These are phyloP conservation scores for Drosophila triauraria DNA, from an alignment of 1,140 invertebrate species.

Conservation along the genomic window DNA sequence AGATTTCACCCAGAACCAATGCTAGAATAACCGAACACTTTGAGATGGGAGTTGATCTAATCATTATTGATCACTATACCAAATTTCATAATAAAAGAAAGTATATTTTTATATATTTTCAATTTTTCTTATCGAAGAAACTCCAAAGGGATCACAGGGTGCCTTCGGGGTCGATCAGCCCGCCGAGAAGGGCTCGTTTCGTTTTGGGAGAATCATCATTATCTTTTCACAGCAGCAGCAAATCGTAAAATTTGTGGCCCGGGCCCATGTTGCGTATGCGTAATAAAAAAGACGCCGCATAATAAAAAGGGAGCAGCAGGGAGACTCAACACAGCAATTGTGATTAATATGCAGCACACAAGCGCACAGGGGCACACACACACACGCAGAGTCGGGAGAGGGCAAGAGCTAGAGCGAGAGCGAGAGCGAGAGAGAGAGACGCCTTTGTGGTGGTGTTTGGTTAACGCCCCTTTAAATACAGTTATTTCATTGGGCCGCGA, in stretches of 20 bases:
- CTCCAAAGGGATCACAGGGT: background rate
- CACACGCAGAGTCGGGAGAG: background rate
- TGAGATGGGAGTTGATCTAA: background rate
- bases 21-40: background rate
- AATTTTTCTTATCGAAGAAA: background rate
- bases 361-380: slow-evolving; percentile 3
- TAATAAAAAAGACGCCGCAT: slow-evolving; percentile 60
- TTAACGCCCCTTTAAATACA: slow-evolving; percentile 85
- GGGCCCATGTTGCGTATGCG: slow-evolving; percentile 61
- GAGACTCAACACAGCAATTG: slow-evolving; percentile 29
- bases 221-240: slow-evolving; percentile 57
- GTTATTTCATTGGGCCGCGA: slow-evolving; percentile 85
- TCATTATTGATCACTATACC: background rate
- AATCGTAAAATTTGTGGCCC: slow-evolving; percentile 57
- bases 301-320: slow-evolving; percentile 52
- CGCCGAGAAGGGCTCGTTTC: background rate
- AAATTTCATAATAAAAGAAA: background rate
- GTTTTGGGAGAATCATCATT: slow-evolving; percentile 55
- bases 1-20: background rate
- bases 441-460: slow-evolving; percentile 76
- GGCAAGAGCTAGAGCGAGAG: background rate
- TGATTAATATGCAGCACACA: slow-evolving; percentile 54
- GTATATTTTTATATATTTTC: fast-evolving
- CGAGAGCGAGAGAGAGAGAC: slow-evolving; percentile 2
- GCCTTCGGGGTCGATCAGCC: background rate